Conservation (phyloP, 2,797 vertebrate genomes). For the Melopsittacus undulatus region DNA sequence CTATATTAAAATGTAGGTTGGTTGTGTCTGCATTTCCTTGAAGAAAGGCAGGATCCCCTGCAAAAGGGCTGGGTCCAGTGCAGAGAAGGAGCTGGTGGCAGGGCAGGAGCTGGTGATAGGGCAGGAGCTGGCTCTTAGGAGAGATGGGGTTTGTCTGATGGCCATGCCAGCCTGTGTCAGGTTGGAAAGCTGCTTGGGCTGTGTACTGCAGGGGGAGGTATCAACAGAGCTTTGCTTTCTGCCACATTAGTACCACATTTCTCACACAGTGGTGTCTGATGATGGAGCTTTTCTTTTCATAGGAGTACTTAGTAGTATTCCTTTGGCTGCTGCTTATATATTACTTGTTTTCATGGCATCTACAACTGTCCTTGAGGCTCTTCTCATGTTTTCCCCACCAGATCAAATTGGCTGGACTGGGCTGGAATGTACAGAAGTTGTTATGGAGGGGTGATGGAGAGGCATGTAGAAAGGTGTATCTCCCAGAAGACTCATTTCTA, state of each 20-base stretch:
- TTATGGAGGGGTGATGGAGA: accelerated
- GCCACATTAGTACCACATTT: not conserved
- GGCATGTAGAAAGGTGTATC: accelerated
- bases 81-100: not conserved
- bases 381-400: not conserved
- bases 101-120: not conserved
- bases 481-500: not conserved
- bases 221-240: not conserved
- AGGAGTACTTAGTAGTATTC: not conserved
- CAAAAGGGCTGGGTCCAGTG: accelerated
- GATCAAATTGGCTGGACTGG: not conserved
- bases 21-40: not conserved
- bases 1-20: not conserved
- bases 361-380: not conserved
- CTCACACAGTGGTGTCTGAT: not conserved
- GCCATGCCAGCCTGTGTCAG: accelerated
- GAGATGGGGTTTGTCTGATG: not conserved
- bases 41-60: not conserved
- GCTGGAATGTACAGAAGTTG: not conserved
- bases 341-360: not conserved
- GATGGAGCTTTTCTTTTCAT: not conserved
- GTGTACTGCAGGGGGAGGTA: not conserved
- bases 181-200: not conserved
- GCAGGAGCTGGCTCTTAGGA: not conserved
- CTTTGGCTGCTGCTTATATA: not conserved